Conservation (phyloP, 2,888 invertebrate genomes). For the Dendrolimus houi region DNA sequence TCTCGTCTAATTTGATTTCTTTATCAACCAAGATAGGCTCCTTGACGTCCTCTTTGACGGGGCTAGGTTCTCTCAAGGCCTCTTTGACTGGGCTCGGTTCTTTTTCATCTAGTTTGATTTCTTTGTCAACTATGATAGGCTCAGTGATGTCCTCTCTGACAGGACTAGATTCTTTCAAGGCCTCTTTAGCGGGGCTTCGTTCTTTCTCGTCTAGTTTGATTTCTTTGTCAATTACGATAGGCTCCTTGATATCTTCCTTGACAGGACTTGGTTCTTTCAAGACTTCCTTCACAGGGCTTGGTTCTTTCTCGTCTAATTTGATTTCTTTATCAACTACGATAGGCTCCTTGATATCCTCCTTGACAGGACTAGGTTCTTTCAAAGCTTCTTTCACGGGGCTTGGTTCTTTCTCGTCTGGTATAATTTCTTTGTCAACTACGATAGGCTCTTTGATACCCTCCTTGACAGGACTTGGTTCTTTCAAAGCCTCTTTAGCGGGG, state of each 20-base stretch:
- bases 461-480: background rate
- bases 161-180: slow-evolving; percentile 5
- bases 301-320: slow-evolving; percentile 4
- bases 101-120: background rate
- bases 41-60: background rate
- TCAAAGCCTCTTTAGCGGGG: background rate
- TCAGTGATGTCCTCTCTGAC: slow-evolving; percentile 1
- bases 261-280: background rate
- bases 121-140: background rate
- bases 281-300: background rate
- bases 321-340: background rate
- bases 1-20: background rate
- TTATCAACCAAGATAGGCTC: background rate
- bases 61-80: background rate
- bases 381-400: background rate
- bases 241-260: slow-evolving; percentile 1
- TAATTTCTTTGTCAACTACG: background rate
- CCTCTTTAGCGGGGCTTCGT: slow-evolving; percentile 4
- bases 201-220: slow-evolving; percentile 2
- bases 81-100: background rate
- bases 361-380: background rate
- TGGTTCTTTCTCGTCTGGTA: background rate
- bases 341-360: background rate
- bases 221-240: background rate
- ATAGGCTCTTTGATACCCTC: background rate